Base-by-base conservation (phyloP, 2,888 invertebrate genomes). In the Scaeva pyrastri region DNA sequence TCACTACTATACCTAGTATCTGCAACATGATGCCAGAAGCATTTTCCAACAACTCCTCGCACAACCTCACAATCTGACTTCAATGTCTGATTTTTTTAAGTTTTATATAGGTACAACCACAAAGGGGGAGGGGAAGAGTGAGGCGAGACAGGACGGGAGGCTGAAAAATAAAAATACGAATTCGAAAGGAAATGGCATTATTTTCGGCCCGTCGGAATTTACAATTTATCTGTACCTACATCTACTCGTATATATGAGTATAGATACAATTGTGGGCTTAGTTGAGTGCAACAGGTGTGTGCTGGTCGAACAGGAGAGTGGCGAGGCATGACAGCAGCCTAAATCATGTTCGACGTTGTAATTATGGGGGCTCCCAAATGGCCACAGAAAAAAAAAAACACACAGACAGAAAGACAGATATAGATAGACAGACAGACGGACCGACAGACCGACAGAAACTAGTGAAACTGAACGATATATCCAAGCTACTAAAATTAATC, bases 331-430 rank as follows among this genome's bases (percentile, higher is more conserved):
- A 85, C 85, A 85, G 85, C 81, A 81, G 86, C 77, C 82, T 86
- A 86, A 86, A 86, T 86, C 86, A 86, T 82, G 86, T 86, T 86
- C 86, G 82, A 86, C 86, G 82, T 82, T 86, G 86, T 86, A 86
- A 86, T 86, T 86, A 82, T 74, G 82, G 82, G 86, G 82, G 73
- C 82, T 62, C 82, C 85, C 86, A 77, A 82, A 73, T 74, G 74
- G 73, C 73, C 68, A 72, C 71, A 82, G 43, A 39, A 39, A 39
- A 39, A 39, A 39, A 52, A 10, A 21, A 4, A 48, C 19, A 50
- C 16, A 55, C 11, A 19, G 48, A 75, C 39, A 55, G 56, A 58
- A 26, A 36, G 41, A 31, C 45, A 26, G 14, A 64, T 16, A 31
- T 26, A 26, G 14, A 64, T 16, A 16, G 6, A 52, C 50, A 16